Percentiles rank a stretch among this genome's conserved stretches.
These are phyloP conservation scores for Nephrocerus scutellatus DNA, from an alignment of 2,888 invertebrate species.

Conservation along the genomic window DNA sequence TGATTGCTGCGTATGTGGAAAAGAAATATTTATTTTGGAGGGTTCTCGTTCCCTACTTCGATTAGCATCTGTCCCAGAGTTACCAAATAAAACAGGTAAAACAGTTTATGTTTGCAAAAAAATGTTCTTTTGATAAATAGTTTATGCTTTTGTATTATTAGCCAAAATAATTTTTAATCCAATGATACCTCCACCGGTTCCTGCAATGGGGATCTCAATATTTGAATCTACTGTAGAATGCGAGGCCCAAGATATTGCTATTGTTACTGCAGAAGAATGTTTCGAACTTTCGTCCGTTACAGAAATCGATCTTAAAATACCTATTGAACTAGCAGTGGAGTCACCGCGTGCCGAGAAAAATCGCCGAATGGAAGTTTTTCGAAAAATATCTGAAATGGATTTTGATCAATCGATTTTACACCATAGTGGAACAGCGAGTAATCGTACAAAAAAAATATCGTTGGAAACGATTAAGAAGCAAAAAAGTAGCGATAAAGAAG, in stretches of 20 bases:
- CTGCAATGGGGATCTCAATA: constrained; percentile 28
- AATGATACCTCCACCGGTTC: constrained; percentile 40
- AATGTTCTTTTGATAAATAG: constrained; percentile 2
- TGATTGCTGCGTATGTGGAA: constrained; percentile 38
- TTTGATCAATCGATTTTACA: constrained; percentile 64
- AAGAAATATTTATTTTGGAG: constrained; percentile 75
- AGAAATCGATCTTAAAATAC: constrained; percentile 49
- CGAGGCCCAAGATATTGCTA: constrained; percentile 48
- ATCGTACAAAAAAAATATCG: constrained; percentile 29
- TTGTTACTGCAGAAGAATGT: constrained; percentile 66
- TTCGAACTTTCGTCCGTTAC: constrained; percentile 61
- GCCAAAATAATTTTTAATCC: constrained; percentile 45
- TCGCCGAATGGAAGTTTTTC: constrained; percentile 58
- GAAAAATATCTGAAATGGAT: constrained; percentile 65
- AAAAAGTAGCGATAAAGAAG: constrained; percentile 14
- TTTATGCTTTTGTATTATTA: constrained; percentile 9
- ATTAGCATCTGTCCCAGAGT: constrained; percentile 68
- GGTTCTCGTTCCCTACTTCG: constrained; percentile 70
- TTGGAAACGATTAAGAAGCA: constrained; percentile 25
- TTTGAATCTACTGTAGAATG: constrained; percentile 42
- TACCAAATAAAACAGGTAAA: constrained; percentile 47
- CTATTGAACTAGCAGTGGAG: constrained; percentile 41
- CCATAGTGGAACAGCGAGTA: constrained; percentile 51
- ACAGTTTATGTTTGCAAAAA: constrained; percentile 38
- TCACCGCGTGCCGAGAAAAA: constrained; percentile 41